Percentiles rank a stretch among this genome's conserved stretches.
phyloP scores from a whole-genome alignment of 2,888 invertebrate genomes.

The Trimorus sp. region DNA sequence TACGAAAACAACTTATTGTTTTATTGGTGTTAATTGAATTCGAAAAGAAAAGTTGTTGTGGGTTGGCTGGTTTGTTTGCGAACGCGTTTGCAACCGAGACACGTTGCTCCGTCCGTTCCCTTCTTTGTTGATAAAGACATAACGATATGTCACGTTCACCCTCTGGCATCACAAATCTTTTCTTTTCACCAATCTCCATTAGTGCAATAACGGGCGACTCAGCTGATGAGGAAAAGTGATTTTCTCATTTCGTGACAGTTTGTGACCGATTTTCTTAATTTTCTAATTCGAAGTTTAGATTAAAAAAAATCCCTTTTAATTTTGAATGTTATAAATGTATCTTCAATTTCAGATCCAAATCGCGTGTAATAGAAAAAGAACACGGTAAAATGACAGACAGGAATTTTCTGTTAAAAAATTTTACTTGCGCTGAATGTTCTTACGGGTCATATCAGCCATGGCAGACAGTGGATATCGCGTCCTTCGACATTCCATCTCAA shows the following conservation, averaged over 20 bases:
- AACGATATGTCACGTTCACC: slow-evolving; percentile 54
- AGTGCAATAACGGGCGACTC: slow-evolving; percentile 37
- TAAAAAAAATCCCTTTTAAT: not conserved
- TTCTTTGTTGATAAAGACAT: slow-evolving; percentile 49
- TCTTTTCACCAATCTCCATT: slow-evolving; percentile 55
- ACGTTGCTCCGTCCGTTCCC: slow-evolving; percentile 35
- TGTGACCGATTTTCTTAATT: slow-evolving; percentile 21
- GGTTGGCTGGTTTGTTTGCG: slow-evolving; percentile 14
- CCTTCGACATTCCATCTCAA: slow-evolving; percentile 76
- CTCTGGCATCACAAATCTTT: slow-evolving; percentile 45
- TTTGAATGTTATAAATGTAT: not conserved
- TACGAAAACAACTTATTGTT: not conserved
- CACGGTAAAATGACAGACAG: too few species aligned
- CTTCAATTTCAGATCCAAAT: too few species aligned
- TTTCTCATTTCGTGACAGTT: slow-evolving; percentile 28
- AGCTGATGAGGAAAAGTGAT: slow-evolving; percentile 46
- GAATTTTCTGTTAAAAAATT: not conserved
- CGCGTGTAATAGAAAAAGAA: too few species aligned
- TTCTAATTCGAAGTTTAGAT: not conserved
- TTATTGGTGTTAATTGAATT: not conserved
- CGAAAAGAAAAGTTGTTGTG: slow-evolving; percentile 7
- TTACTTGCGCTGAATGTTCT: slow-evolving; percentile 46
- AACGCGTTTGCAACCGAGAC: slow-evolving; percentile 24
- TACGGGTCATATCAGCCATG: slow-evolving; percentile 73
- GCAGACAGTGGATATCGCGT: slow-evolving; percentile 75